Evolutionary conservation across 2,888 invertebrate genomes (phyloP).

Genomic region (Leuctra nigra): DNA sequence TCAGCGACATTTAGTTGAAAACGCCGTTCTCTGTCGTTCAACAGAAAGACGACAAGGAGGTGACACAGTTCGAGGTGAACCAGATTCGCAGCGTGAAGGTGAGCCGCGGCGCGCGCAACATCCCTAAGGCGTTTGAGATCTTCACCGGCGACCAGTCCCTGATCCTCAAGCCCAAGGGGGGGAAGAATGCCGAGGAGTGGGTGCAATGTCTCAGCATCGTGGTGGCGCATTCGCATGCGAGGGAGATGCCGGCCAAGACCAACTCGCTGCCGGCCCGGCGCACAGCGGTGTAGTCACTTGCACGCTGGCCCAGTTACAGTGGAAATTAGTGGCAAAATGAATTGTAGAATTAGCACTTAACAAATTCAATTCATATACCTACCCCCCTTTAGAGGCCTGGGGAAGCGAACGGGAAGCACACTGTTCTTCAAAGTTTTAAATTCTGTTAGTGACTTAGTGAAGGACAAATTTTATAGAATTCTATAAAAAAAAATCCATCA

Average conservation of each 20-base stretch:
- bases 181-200: constrained; percentile 93
- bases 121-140: constrained; percentile 94
- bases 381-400: too few relatives aligned
- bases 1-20: neutral
- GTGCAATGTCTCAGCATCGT: constrained; percentile 91
- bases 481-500: too few relatives aligned
- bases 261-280: neutral
- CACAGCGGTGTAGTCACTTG: neutral
- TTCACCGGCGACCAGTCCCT: constrained; percentile 90
- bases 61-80: constrained; percentile 70
- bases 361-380: too few relatives aligned
- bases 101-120: constrained; percentile 81
- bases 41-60: constrained; percentile 63
- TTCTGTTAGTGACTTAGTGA: too few relatives aligned
- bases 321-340: too few relatives aligned
- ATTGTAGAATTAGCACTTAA: too few relatives aligned
- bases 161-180: constrained; percentile 89
- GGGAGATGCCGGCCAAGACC: neutral
- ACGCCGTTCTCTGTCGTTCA: constrained; percentile 28
- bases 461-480: too few relatives aligned
- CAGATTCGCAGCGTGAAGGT: constrained; percentile 94
- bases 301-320: too few relatives aligned
- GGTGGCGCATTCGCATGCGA: constrained; percentile 53
- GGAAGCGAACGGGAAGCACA: too few relatives aligned
- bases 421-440: too few relatives aligned